phyloP scores from a whole-genome alignment of 2,113 vertebrate species.

The Bos javanicus region DNA sequence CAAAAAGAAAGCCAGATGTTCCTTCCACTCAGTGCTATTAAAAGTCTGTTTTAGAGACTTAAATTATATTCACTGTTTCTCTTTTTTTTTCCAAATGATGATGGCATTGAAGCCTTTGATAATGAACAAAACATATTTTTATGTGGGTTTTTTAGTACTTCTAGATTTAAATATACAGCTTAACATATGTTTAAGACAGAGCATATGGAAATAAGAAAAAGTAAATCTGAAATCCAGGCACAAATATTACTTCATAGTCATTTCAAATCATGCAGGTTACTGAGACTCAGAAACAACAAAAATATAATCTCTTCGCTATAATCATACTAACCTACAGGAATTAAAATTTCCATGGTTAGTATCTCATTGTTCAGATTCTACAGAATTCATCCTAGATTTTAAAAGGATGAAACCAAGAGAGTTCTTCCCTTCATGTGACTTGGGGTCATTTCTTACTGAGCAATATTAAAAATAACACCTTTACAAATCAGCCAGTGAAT shows the following conservation, averaged over 20 bases:
- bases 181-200: constrained; percentile 81
- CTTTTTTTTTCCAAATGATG: neutral
- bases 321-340: neutral
- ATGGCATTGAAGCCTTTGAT: constrained; percentile 69
- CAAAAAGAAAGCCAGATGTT: constrained; percentile 60
- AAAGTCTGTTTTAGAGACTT: constrained; percentile 47
- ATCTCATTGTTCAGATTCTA: neutral
- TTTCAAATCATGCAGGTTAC: constrained; percentile 40
- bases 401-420: neutral
- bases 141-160: constrained; percentile 70
- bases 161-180: constrained; percentile 80
- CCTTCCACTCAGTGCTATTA: constrained; percentile 32
- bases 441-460: neutral
- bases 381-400: neutral
- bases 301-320: neutral
- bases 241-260: constrained; percentile 55
- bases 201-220: constrained; percentile 81
- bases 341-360: neutral
- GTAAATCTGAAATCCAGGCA: constrained; percentile 76
- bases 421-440: neutral
- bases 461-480: neutral
- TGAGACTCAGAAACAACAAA: constrained; percentile 6
- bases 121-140: constrained; percentile 82
- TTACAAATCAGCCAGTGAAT: neutral
- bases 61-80: constrained; percentile 48